These are phyloP conservation scores for Hippocampus kuda DNA, from an alignment of 2,797 vertebrate genomes.

Conservation along the genomic window DNA sequence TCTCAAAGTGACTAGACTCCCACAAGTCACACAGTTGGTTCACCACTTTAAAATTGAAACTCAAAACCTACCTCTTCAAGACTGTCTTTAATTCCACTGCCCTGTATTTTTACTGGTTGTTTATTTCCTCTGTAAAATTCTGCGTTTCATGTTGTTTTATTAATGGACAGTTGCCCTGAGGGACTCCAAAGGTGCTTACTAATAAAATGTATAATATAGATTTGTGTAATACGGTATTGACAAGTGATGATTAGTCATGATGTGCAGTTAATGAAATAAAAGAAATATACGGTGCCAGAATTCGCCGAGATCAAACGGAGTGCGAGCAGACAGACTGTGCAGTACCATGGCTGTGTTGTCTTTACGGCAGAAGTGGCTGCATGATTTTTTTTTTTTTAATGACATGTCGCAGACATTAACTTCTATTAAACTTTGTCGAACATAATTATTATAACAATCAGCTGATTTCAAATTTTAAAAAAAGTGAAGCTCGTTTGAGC, in stretches of 20 bases:
- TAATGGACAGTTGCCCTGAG: too few relatives aligned
- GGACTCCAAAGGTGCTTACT: too few relatives aligned
- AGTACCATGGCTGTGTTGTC: constrained; percentile 15
- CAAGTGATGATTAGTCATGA: constrained; percentile 13
- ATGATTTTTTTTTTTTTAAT: neutral
- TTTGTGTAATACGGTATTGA: constrained; percentile 17
- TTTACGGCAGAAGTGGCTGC: constrained; percentile 16
- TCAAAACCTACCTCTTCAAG: too few relatives aligned
- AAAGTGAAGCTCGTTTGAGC: neutral
- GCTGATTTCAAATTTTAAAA: neutral
- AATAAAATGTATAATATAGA: too few relatives aligned
- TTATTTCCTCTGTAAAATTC: too few relatives aligned
- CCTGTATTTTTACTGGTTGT: too few relatives aligned
- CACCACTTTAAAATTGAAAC: too few relatives aligned
- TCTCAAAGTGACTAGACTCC: too few relatives aligned
- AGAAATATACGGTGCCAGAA: constrained; percentile 37
- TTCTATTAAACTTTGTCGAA: neutral
- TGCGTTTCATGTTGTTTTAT: too few relatives aligned
- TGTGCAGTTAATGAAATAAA: constrained; percentile 31
- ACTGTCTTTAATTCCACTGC: constrained; percentile 1
- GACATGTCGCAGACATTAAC: neutral
- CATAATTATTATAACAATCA: neutral
- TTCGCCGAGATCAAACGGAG: constrained; percentile 12
- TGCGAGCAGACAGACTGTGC: neutral
- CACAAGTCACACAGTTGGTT: too few relatives aligned